These are phyloP conservation scores for Scleropages formosus DNA, from an alignment of 2,797 vertebrate genomes.

Conservation along the genomic window DNA sequence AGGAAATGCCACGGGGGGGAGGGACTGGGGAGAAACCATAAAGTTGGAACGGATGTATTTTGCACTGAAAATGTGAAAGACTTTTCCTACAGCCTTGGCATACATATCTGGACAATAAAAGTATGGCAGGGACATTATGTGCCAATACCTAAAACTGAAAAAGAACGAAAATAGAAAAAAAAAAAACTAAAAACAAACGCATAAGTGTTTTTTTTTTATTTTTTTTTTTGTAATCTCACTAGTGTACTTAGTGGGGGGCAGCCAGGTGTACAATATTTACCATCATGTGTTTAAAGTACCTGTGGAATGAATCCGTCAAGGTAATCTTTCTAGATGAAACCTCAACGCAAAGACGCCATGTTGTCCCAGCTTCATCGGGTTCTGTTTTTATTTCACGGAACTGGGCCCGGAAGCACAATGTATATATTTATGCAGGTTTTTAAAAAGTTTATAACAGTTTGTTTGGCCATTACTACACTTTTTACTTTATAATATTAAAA, in stretches of 20 bases:
- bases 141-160: constrained; percentile 77
- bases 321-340: constrained; percentile 91
- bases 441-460: constrained; percentile 99
- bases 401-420: constrained; percentile 99
- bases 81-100: constrained; percentile 87
- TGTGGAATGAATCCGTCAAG: constrained; percentile 95
- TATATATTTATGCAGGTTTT: constrained; percentile 99
- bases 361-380: constrained; percentile 96
- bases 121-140: constrained; percentile 86
- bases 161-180: constrained; percentile 48
- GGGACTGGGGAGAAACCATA: constrained; percentile 22
- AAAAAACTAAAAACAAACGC: constrained; percentile 56
- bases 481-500: constrained; percentile 99
- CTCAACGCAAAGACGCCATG: constrained; percentile 93
- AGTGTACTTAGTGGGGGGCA: constrained; percentile 87
- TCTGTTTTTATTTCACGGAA: constrained; percentile 94
- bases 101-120: constrained; percentile 83
- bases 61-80: constrained; percentile 89
- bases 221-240: constrained; percentile 89
- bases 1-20: constrained; percentile 41
- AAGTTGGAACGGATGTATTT: constrained; percentile 70
- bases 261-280: constrained; percentile 99
- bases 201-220: constrained; percentile 75
- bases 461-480: constrained; percentile 99
- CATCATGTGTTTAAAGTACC: constrained; percentile 98